These are phyloP conservation scores for Aselliscus stoliczkanus DNA, from an alignment of 2,797 vertebrate species.

Conservation along the genomic window DNA sequence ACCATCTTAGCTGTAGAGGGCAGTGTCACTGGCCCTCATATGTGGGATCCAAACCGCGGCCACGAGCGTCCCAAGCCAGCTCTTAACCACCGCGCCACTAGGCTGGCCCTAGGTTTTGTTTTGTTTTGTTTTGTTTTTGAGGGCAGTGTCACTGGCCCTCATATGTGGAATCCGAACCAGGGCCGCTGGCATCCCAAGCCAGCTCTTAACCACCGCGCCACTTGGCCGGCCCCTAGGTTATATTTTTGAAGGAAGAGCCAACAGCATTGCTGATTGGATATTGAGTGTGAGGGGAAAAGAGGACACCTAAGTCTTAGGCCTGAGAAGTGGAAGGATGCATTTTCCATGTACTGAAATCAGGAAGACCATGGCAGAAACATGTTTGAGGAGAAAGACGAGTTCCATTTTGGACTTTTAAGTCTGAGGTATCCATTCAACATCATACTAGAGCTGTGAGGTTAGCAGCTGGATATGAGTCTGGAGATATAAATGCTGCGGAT, in stretches of 20 bases:
- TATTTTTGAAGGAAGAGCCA: neutral
- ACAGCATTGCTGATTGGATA: neutral
- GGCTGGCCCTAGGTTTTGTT: too few relatives aligned
- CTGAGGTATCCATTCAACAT: neutral
- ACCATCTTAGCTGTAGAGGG: too few relatives aligned
- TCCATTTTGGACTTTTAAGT: neutral
- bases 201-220: too few relatives aligned
- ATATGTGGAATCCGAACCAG: too few relatives aligned
- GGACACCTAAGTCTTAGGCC: neutral
- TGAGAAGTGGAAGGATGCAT: neutral
- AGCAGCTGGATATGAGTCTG: neutral
- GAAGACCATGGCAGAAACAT: neutral
- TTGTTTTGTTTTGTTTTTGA: too few relatives aligned
- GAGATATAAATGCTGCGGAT: neutral
- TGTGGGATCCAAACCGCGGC: too few relatives aligned
- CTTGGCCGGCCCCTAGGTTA: too few relatives aligned
- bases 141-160: too few relatives aligned
- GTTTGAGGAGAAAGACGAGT: neutral
- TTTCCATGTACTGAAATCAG: neutral
- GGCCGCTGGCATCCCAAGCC: too few relatives aligned
- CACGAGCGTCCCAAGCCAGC: too few relatives aligned
- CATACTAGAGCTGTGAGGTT: neutral
- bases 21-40: too few relatives aligned
- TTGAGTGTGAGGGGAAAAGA: neutral
- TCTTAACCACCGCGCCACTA: too few relatives aligned